Evolutionary conservation across 2,888 invertebrate genomes (phyloP).

Genomic region (Eupelmus urozonus): DNA sequence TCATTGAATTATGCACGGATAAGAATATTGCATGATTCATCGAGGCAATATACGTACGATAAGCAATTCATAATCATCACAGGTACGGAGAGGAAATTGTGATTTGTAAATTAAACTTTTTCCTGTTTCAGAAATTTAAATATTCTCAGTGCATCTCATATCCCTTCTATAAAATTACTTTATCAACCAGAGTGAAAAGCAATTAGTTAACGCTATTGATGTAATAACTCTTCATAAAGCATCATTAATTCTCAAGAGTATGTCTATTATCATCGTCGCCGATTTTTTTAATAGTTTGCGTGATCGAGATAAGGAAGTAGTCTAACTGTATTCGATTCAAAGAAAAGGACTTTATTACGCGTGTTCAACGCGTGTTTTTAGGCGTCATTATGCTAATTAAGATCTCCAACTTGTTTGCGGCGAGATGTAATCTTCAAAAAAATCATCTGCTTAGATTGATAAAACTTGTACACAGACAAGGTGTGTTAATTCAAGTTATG

Average conservation of each 20-base stretch:
- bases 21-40: conserved; percentile 6
- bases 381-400: conserved; percentile 31
- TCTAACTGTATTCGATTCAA: background rate
- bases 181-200: background rate
- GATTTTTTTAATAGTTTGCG: conserved; percentile 31
- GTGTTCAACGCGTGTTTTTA: conserved; percentile 20
- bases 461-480: too few species aligned
- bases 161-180: too few species aligned
- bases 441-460: conserved; percentile 1
- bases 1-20: conserved; percentile 10
- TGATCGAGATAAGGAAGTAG: conserved; percentile 18
- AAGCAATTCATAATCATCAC: conserved; percentile 4
- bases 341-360: background rate
- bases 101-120: too few species aligned
- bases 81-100: too few species aligned
- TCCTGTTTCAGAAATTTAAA: too few species aligned
- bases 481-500: background rate
- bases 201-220: background rate
- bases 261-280: background rate
- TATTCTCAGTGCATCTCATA: too few species aligned
- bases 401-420: conserved; percentile 15
- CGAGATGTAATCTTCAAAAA: background rate
- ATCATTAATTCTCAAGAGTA: background rate
- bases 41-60: conserved; percentile 3
- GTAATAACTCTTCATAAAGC: background rate